Base-by-base conservation (phyloP, 2,888 invertebrate genomes). In the Trichacis sp. region DNA sequence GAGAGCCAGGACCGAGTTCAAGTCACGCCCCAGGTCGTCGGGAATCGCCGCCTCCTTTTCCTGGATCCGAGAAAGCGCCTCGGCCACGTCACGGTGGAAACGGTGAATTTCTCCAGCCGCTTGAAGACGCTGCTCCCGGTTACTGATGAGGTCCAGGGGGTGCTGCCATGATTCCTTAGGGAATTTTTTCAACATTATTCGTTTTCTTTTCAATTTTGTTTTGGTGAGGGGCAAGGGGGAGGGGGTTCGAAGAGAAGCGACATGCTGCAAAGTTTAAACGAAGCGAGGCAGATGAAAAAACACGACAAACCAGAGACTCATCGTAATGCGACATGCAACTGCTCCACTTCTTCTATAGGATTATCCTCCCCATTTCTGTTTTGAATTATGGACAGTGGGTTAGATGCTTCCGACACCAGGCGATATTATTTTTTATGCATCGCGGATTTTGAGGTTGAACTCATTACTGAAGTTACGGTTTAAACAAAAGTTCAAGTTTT, bases 21-120 rank as follows among this genome's bases (percentile, higher is more conserved):
- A 87, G 85, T 97, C 97, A 47, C 94, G 88, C 5, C 92, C 92
- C 12, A 92, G 85, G 69, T 94, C 93, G 1, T 91, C 91, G 0
- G 94, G 93, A 40, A 98, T 89, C 1, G 92, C 92, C 0, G 93
- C 93, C 67, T 93, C 91, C 80, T 97, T 96, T 82, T 96, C 97
- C 72, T 93, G 94, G 38, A 96, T 96, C 18, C 97, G 88, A 38
- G 94, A 92, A 6, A 96, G 85, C 1, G 96, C 93, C 79, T 98
- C 97, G 17, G 93, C 94, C 1, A 94, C 96, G 85, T 98, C 98
- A 53, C 97, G 90, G 86, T 98, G 98, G 89, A 97, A 98, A 55
- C 97, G 90, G 85, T 98, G 98, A 71, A 98, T 96, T 86, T 98
- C 97, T 8, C 95, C 97, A 1, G 98, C 98, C 0, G 96, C 98